phyloP scores from a whole-genome alignment of 2,113 vertebrate species.

The Carassius auratus region DNA sequence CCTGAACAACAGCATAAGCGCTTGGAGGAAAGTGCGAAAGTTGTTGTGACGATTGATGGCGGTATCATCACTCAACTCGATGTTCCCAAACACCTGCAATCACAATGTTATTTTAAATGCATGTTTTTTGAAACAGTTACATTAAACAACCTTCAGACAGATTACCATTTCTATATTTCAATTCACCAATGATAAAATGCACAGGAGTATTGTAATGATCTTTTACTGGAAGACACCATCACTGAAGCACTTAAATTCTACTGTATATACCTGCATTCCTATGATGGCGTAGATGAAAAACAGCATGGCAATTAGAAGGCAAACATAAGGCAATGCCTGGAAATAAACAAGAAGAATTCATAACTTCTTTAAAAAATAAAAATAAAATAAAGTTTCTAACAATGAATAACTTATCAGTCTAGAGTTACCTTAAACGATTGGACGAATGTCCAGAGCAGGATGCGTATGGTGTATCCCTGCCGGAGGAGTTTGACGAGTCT shows the following conservation, averaged over 20 bases:
- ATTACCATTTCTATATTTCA: background rate
- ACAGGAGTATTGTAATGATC: background rate
- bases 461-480: slow-evolving; percentile 96
- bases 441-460: slow-evolving; percentile 96
- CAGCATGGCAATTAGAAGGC: slow-evolving; percentile 95
- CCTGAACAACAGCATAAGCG: slow-evolving; percentile 96
- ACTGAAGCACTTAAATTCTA: background rate
- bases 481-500: slow-evolving; percentile 94
- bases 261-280: slow-evolving; percentile 89
- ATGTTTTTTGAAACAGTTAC: background rate
- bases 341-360: slow-evolving; percentile 43
- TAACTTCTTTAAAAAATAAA: slow-evolving; percentile 16
- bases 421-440: slow-evolving; percentile 94
- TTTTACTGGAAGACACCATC: background rate
- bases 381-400: background rate
- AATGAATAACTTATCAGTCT: background rate
- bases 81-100: slow-evolving; percentile 93
- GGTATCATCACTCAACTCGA: slow-evolving; percentile 86
- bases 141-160: background rate
- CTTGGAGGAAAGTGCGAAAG: slow-evolving; percentile 93
- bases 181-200: background rate
- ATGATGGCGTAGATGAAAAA: slow-evolving; percentile 99
- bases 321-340: slow-evolving; percentile 95
- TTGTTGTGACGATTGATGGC: slow-evolving; percentile 95
- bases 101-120: background rate